Evolutionary conservation across 35 echinoderm and acorn worm species (phyloP).

Genomic region (Stichopus chloronotus): DNA sequence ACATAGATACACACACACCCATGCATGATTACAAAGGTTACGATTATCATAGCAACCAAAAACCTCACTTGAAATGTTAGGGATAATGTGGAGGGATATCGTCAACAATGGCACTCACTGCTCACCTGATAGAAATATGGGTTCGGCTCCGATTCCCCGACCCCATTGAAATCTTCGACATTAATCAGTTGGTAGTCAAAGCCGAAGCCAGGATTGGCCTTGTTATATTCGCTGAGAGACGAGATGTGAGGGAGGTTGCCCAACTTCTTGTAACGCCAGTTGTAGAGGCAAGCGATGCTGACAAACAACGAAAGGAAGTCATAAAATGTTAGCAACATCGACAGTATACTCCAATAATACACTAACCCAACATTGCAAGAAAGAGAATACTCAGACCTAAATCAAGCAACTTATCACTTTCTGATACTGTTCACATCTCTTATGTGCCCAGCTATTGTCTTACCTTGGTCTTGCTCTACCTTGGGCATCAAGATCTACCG

Average conservation of each 20-base stretch:
- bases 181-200: conserved; percentile 97
- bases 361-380: background rate
- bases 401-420: no score
- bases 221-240: conserved; percentile 70
- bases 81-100: no score
- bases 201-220: conserved; percentile 78
- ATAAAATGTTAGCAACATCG: background rate
- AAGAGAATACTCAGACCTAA: no score
- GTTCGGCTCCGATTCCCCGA: conserved; percentile 96
- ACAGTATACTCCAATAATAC: background rate
- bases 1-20: no score
- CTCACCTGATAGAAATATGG: conserved; percentile 98
- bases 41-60: no score
- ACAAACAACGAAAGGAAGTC: background rate
- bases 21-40: no score
- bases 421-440: no score
- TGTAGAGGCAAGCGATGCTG: conserved; percentile 95
- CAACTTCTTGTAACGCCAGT: conserved; percentile 96
- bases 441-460: background rate
- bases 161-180: conserved; percentile 92
- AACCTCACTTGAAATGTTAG: no score
- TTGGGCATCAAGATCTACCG: conserved; percentile 97
- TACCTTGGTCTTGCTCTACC: conserved; percentile 91
- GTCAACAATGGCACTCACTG: no score
- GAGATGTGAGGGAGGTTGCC: conserved; percentile 91